Evolutionary conservation across 2,888 invertebrate species (phyloP).

Genomic region (Drosophila rubida): DNA sequence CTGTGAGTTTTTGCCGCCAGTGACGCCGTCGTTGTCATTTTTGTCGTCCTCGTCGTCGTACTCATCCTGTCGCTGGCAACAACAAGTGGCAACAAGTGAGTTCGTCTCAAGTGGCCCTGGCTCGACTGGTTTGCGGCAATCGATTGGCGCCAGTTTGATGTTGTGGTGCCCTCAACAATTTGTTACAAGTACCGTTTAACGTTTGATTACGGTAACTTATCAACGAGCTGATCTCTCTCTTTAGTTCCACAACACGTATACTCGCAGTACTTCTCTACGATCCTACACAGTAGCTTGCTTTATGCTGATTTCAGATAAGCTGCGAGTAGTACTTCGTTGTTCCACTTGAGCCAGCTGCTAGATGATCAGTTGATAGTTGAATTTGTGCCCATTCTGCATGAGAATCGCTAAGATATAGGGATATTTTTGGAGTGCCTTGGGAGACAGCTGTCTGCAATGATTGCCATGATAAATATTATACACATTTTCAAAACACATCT

Average conservation of each 20-base stretch:
- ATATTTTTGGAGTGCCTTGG: neutral
- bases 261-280: neutral
- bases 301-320: constrained; percentile 43
- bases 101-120: constrained; percentile 60
- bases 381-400: neutral
- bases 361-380: constrained; percentile 22
- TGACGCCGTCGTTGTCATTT: constrained; percentile 59
- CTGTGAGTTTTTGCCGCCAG: constrained; percentile 72
- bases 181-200: constrained; percentile 70
- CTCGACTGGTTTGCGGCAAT: constrained; percentile 53
- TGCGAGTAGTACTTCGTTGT: neutral
- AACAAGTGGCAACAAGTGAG: constrained; percentile 63
- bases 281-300: constrained; percentile 36
- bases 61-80: constrained; percentile 16
- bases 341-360: constrained; percentile 39
- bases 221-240: constrained; percentile 60
- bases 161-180: constrained; percentile 55
- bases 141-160: constrained; percentile 72
- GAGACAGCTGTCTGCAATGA: constrained; percentile 1
- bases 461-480: constrained; percentile 1
- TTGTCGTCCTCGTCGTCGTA: constrained; percentile 45
- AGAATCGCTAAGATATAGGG: neutral
- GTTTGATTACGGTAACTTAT: constrained; percentile 69
- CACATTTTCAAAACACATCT: neutral
- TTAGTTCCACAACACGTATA: neutral